Conservation (phyloP, 2,797 vertebrate genomes). For the Emydoidea blandingii region DNA sequence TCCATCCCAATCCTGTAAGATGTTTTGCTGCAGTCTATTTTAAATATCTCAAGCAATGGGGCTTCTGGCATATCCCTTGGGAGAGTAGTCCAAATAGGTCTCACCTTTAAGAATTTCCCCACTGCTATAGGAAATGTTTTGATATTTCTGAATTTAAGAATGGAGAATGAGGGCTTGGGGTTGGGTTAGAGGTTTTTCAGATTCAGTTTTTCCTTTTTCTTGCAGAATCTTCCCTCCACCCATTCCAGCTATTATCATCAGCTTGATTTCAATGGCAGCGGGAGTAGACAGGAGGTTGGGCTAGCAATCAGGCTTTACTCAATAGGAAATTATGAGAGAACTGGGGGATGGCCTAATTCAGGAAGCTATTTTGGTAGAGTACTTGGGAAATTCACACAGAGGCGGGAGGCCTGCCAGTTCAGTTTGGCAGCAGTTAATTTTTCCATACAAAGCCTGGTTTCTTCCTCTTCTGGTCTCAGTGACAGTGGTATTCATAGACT, state of each 20-base stretch:
- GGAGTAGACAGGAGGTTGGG: background rate
- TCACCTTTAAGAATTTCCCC: background rate
- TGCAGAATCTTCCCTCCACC: background rate
- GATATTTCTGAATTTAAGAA: background rate
- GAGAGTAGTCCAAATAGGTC: background rate
- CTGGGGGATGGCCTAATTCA: background rate
- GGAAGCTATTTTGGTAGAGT: background rate
- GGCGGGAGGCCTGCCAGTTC: background rate
- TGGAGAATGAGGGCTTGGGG: background rate
- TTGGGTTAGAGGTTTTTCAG: background rate
- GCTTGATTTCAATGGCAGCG: background rate
- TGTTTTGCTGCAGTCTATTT: background rate
- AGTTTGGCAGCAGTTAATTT: background rate
- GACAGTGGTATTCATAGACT: background rate
- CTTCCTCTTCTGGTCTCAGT: background rate
- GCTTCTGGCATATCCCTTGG: background rate
- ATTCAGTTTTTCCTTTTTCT: background rate
- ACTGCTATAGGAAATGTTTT: background rate
- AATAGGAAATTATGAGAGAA: background rate
- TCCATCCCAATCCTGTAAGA: background rate
- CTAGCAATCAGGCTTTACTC: background rate
- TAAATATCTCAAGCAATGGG: background rate
- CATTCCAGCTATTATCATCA: background rate
- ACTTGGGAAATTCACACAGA: background rate
- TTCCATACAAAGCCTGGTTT: background rate